phyloP scores from a whole-genome alignment of 2,113 vertebrate species.

The Dolichotis patagonum region DNA sequence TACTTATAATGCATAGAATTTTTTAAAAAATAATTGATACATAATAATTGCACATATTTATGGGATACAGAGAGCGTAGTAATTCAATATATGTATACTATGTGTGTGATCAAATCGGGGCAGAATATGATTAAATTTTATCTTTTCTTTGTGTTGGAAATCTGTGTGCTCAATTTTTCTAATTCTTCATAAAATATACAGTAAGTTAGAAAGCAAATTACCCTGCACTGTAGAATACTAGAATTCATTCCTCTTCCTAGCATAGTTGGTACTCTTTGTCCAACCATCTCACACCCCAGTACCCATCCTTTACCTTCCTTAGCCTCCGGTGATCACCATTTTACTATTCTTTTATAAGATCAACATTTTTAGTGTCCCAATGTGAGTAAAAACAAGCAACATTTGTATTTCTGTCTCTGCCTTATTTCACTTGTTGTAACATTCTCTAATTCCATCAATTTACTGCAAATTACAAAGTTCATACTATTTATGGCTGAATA shows the following conservation, averaged over 20 bases:
- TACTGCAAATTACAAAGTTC: background rate
- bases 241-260: background rate
- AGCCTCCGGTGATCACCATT: background rate
- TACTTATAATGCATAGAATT: background rate
- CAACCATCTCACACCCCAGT: no score
- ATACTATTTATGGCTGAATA: background rate
- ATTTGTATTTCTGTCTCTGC: background rate
- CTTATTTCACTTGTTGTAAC: background rate
- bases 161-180: background rate
- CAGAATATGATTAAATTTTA: background rate
- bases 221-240: no score
- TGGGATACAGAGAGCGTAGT: background rate
- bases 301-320: background rate
- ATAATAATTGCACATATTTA: background rate
- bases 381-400: background rate
- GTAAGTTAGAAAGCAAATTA: background rate
- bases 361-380: background rate
- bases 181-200: background rate
- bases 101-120: background rate
- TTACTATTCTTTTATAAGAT: background rate
- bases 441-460: background rate
- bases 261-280: background rate
- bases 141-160: background rate
- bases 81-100: background rate
- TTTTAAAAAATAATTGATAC: background rate